phyloP scores from a whole-genome alignment of 2,113 vertebrate genomes.

The Salminus brasiliensis region DNA sequence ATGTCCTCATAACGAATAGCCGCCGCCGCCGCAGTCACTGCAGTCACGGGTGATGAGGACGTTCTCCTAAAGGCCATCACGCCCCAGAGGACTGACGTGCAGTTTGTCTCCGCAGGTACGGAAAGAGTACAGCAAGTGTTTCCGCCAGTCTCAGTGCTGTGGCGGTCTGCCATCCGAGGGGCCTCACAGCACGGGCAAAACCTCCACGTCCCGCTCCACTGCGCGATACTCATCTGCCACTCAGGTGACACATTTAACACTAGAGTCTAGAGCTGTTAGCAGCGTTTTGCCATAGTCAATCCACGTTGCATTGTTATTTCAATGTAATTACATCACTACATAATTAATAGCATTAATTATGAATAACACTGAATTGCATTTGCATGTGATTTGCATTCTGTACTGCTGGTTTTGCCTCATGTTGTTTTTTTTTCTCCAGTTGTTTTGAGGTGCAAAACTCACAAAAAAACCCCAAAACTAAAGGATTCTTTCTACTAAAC shows the following conservation, averaged over 20 bases:
- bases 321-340: too few relatives aligned
- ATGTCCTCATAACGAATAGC: background rate
- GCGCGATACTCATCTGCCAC: constrained; percentile 97
- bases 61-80: background rate
- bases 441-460: too few relatives aligned
- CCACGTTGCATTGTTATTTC: background rate
- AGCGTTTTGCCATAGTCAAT: background rate
- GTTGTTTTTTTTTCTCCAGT: too few relatives aligned
- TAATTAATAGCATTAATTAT: too few relatives aligned
- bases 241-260: constrained; percentile 78
- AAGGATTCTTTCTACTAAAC: too few relatives aligned
- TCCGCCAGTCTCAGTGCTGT: constrained; percentile 95
- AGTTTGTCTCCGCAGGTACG: constrained; percentile 81
- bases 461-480: too few relatives aligned
- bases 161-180: constrained; percentile 88
- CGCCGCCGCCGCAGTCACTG: background rate
- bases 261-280: too few relatives aligned
- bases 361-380: too few relatives aligned
- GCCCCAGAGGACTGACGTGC: background rate
- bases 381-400: too few relatives aligned
- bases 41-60: background rate
- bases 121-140: constrained; percentile 97
- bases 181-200: constrained; percentile 90
- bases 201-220: constrained; percentile 89
- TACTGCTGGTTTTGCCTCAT: too few relatives aligned